Evolutionary conservation across 2,113 vertebrate species (phyloP), one percentile per base, ranked within the genome.

Genomic region (Agapornis roseicollis): DNA sequence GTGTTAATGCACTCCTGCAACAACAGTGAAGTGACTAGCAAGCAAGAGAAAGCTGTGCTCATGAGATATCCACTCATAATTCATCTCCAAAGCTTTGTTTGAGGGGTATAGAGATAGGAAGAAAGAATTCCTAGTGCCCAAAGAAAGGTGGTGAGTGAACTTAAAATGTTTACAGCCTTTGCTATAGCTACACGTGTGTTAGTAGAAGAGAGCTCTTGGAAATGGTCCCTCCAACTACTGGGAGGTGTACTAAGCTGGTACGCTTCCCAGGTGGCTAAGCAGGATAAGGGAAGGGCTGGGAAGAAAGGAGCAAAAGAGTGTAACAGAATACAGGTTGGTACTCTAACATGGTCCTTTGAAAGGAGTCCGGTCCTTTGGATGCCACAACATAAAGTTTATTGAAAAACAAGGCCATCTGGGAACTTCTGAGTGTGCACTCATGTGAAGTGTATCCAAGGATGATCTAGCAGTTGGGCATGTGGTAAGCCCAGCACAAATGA

Each of bases 401-500:
- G 56, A 64, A 72, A 90, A 80, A 65, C 50, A 72, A 69, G 44
- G 78, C 78, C 41, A 63, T 85, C 52, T 4, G 7, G 77, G 80
- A 96, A 50, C 61, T 84, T 73, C 78, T 92, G 70, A 90, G 66
- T 46, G 39, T 52, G 39, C 39, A 35, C 47, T 76, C 86, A 85
- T 60, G 35, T 94, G 86, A 86, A 95, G 52, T 6, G 11, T 35
- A 55, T 95, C 85, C 93, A 95, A 95, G 72, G 77, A 79, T 1
- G 3, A 61, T 71, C 47, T 10, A 69, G 60, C 65, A 61, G 41
- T 58, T 1, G 6, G 84, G 61, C 92, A 95, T 92, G 88, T 96
- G 90, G 88, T 88, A 89, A 95, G 25, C 49, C n/a, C 92, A 82
- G 65, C 61, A 65, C 65, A 46, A 95, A 46, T 44, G 73, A 93